Evolutionary conservation across 1,140 invertebrate species (phyloP).

Genomic region (Aradophagus sp.): DNA sequence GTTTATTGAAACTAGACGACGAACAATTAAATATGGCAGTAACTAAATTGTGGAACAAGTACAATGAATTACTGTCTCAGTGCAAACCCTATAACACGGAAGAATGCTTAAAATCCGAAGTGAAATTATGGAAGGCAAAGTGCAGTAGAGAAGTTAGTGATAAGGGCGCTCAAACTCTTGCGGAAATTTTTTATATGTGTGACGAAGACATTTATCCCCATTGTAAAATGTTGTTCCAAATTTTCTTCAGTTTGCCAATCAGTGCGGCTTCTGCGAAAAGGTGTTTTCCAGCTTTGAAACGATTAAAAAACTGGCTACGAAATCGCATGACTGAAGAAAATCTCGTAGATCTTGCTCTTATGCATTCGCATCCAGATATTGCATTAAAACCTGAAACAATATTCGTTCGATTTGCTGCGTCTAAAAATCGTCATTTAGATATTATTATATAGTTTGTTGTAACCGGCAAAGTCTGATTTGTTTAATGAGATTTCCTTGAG

Average conservation of each 20-base stretch:
- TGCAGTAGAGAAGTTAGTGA: not conserved
- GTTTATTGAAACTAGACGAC: not conserved
- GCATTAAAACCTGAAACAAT: too few species aligned
- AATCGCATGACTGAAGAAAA: too few species aligned
- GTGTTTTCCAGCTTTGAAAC: slow-evolving; percentile 1
- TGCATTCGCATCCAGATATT: too few species aligned
- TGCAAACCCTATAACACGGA: not conserved
- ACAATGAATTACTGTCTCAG: not conserved
- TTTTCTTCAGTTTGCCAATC: not conserved
- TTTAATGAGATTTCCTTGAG: too few species aligned
- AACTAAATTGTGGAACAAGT: slow-evolving; percentile 9
- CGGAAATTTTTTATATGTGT: not conserved
- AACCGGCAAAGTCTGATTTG: too few species aligned
- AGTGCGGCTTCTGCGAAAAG: slow-evolving; percentile 2
- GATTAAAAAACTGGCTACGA: too few species aligned
- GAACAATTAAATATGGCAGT: slow-evolving; percentile 5
- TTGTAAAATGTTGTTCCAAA: slow-evolving; percentile 14
- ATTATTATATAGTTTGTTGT: too few species aligned
- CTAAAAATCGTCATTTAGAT: too few species aligned
- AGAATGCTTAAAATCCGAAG: not conserved
- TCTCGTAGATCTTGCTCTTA: too few species aligned
- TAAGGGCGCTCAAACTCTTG: not conserved
- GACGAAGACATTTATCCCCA: slow-evolving; percentile 12
- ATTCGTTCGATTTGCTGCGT: too few species aligned
- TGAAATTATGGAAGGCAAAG: slow-evolving; percentile 4